Conservation (phyloP, 2,113 vertebrate genomes). For the Catharus minimus region DNA sequence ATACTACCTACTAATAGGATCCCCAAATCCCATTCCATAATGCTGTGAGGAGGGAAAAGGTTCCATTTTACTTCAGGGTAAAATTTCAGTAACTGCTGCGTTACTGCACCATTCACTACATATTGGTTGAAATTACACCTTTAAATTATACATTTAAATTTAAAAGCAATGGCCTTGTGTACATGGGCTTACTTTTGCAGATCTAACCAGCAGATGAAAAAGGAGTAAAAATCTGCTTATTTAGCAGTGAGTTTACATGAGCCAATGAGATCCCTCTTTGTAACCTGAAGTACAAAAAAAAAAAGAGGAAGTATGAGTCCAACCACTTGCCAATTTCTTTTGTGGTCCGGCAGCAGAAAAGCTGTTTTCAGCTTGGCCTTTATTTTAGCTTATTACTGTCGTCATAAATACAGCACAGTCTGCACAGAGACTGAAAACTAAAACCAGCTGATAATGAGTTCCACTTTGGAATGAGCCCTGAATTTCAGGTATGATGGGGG, state of each 20-base stretch:
- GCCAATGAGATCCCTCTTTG: not conserved
- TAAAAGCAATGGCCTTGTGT: not conserved
- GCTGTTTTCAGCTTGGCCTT: not conserved
- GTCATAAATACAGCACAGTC: not conserved
- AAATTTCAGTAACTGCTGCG: not conserved
- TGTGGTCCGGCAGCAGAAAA: not conserved
- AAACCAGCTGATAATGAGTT: not conserved
- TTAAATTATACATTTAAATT: not conserved
- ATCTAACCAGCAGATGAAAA: not conserved
- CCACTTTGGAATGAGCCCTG: not conserved
- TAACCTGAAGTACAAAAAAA: not conserved
- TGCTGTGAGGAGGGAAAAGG: not conserved
- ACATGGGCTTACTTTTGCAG: not conserved
- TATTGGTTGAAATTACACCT: not conserved
- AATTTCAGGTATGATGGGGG: not conserved
- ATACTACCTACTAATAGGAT: not conserved
- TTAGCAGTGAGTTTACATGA: not conserved
- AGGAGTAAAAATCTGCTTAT: not conserved
- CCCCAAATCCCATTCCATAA: not conserved
- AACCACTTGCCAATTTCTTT: not conserved
- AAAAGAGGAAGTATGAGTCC: not conserved
- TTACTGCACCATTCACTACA: not conserved
- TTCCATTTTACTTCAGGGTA: not conserved
- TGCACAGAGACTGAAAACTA: not conserved
- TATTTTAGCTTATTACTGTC: not conserved